Evolutionary conservation across 1,140 invertebrate genomes (phyloP).

Genomic region (Drosophila subpulchrella): DNA sequence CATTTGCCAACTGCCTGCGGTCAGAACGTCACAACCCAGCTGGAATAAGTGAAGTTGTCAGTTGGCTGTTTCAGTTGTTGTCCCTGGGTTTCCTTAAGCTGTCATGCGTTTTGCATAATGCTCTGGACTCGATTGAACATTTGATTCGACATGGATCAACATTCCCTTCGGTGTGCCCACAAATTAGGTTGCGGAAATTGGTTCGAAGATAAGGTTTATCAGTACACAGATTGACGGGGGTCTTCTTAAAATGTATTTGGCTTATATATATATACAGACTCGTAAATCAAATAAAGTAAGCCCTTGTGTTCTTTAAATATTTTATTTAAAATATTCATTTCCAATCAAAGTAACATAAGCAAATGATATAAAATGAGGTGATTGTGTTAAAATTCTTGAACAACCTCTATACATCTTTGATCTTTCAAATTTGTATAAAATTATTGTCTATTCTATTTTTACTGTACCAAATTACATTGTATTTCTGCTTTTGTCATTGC

Average conservation of each 20-base stretch:
- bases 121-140: constrained; percentile 48
- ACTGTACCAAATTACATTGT: too few species aligned
- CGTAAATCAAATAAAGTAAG: too few species aligned
- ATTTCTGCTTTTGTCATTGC: too few species aligned
- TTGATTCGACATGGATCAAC: constrained; percentile 57
- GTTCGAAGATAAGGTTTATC: constrained; percentile 30
- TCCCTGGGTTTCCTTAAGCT: constrained; percentile 36
- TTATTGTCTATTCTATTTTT: too few species aligned
- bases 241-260: not conserved
- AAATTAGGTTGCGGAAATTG: constrained; percentile 64
- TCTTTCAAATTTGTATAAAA: too few species aligned
- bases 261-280: not conserved
- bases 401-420: too few species aligned
- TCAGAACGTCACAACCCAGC: constrained; percentile 70
- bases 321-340: too few species aligned
- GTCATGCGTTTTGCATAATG: constrained; percentile 69
- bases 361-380: too few species aligned
- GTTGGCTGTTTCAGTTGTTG: constrained; percentile 61
- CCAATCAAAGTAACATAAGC: too few species aligned
- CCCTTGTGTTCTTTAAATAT: too few species aligned
- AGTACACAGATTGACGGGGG: not conserved
- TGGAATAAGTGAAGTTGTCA: constrained; percentile 81
- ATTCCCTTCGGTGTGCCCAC: constrained; percentile 6
- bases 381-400: too few species aligned
- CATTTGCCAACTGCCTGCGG: constrained; percentile 43